These are phyloP conservation scores for Habrosyne pyritoides DNA, from an alignment of 2,888 invertebrate genomes.

Conservation along the genomic window DNA sequence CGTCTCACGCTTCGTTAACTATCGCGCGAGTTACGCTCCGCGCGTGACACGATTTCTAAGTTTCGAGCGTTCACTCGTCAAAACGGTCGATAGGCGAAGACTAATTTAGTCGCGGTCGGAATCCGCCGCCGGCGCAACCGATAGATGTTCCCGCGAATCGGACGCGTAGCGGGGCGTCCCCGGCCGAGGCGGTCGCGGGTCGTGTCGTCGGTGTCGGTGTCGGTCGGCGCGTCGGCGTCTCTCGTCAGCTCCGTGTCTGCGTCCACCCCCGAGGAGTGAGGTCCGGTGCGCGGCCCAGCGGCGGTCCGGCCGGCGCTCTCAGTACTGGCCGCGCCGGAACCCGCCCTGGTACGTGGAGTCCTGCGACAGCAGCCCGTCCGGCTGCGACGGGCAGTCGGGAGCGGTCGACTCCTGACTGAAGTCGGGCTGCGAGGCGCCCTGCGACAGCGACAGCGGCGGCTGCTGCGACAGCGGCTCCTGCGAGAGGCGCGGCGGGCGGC, in stretches of 20 bases:
- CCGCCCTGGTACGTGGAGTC: slow-evolving; percentile 93
- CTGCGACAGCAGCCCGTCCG: slow-evolving; percentile 97
- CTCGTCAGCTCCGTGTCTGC: slow-evolving; percentile 47
- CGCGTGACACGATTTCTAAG: slow-evolving; percentile 52
- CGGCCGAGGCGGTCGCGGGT: slow-evolving; percentile 21
- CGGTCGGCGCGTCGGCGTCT: slow-evolving; percentile 11
- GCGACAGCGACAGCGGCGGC: slow-evolving; percentile 88
- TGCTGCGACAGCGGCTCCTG: slow-evolving; percentile 91
- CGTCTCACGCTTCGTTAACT: slow-evolving; percentile 39
- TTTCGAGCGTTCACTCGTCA: slow-evolving; percentile 41
- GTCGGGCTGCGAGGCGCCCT: slow-evolving; percentile 89
- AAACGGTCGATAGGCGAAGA: slow-evolving; percentile 48
- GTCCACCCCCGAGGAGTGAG: slow-evolving; percentile 43
- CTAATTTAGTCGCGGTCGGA: slow-evolving; percentile 47
- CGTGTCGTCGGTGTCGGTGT: slow-evolving; percentile 10
- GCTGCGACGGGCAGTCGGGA: slow-evolving; percentile 95
- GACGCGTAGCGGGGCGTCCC: slow-evolving; percentile 30
- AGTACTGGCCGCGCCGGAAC: slow-evolving; percentile 88
- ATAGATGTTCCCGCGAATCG: slow-evolving; percentile 23
- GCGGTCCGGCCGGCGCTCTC: slow-evolving; percentile 92
- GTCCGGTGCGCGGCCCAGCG: slow-evolving; percentile 42
- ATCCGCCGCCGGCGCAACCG: slow-evolving; percentile 46
- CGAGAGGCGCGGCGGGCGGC: slow-evolving; percentile 76
- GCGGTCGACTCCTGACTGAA: slow-evolving; percentile 92
- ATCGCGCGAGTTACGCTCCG: slow-evolving; percentile 47